Percentiles rank a stretch among this genome's conserved stretches.
phyloP scores from a whole-genome alignment of 2,797 vertebrate species.

The Crossoptilon crossoptilon region DNA sequence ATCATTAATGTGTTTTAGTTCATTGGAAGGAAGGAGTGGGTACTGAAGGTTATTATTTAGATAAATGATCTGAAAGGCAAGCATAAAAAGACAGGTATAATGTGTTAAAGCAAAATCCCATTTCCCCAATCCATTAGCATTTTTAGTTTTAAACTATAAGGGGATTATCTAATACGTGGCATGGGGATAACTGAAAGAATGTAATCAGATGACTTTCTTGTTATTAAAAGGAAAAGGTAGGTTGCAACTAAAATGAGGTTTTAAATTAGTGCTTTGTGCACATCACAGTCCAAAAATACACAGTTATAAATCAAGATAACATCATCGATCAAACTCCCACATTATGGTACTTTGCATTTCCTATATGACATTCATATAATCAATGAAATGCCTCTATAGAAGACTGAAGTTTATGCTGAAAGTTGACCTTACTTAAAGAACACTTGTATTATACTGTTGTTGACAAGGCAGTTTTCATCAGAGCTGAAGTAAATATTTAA shows the following conservation, averaged over 20 bases:
- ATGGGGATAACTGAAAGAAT: conserved; percentile 2
- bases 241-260: conserved; percentile 47
- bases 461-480: conserved; percentile 32
- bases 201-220: conserved; percentile 41
- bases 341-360: conserved; percentile 48
- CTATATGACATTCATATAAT: conserved; percentile 63
- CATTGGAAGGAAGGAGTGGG: conserved; percentile 36
- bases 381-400: conserved; percentile 21
- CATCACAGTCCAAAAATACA: conserved; percentile 45
- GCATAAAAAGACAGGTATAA: conserved; percentile 65
- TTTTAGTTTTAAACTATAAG: conserved; percentile 56
- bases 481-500: background rate
- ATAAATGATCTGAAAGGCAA: conserved; percentile 61
- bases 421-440: conserved; percentile 35
- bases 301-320: conserved; percentile 42
- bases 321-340: conserved; percentile 46
- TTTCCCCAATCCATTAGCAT: conserved; percentile 50
- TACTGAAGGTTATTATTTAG: conserved; percentile 62
- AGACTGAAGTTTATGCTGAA: background rate
- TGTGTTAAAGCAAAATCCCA: conserved; percentile 53
- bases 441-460: background rate
- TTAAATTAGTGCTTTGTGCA: conserved; percentile 69
- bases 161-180: conserved; percentile 39
- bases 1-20: conserved; percentile 28
- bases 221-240: conserved; percentile 41